Conservation (phyloP, 2,113 vertebrate genomes). For the Eleginops maclovinus region DNA sequence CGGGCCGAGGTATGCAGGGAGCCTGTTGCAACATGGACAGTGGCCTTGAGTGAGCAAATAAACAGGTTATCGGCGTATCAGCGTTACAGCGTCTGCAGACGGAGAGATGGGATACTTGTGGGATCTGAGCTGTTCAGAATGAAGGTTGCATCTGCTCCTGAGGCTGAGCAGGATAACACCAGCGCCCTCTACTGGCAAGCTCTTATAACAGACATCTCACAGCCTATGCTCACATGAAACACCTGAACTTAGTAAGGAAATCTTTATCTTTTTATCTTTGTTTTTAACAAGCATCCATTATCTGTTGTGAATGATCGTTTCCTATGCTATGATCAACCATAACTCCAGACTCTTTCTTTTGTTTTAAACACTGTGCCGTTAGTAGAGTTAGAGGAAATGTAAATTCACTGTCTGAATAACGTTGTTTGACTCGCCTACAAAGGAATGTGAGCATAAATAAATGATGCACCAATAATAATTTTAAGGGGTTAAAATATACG, state of each 20-base stretch:
- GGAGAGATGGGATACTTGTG: constrained; percentile 31
- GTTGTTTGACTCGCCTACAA: no score
- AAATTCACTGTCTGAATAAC: no score
- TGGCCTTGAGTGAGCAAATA: constrained; percentile 53
- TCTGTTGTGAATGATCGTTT: no score
- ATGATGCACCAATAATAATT: no score
- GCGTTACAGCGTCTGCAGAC: constrained; percentile 10
- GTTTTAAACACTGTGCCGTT: not conserved
- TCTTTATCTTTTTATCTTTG: no score
- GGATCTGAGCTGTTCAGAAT: constrained; percentile 5
- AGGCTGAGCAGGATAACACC: constrained; percentile 4
- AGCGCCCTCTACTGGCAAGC: constrained; percentile 69
- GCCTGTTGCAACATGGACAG: constrained; percentile 59
- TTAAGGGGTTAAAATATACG: no score
- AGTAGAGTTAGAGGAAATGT: no score
- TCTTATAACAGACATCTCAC: no score
- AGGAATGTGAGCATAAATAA: no score
- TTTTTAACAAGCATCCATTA: no score
- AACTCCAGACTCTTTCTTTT: not conserved
- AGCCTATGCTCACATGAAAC: no score
- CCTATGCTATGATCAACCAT: not conserved
- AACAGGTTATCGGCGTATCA: constrained; percentile 43
- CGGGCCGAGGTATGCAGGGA: constrained; percentile 60
- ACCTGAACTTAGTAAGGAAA: no score
- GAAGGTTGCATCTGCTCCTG: not conserved